A percentile compares a stretch with the other conserved stretches of the same genome.
phyloP scores from a whole-genome alignment of 2,113 vertebrate species.

The Pteruthius melanotis region DNA sequence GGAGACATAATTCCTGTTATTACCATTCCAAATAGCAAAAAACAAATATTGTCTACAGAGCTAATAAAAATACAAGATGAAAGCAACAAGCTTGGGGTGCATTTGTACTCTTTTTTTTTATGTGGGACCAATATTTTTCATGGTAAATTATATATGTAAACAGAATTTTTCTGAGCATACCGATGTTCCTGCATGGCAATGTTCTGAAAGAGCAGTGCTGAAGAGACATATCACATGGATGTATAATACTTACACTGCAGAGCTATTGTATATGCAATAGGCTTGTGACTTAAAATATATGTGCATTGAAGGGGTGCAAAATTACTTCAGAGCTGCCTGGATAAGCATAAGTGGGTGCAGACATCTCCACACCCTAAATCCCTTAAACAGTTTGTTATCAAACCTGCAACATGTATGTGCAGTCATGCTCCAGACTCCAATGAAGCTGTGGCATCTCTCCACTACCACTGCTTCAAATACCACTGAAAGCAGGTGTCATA shows the following conservation, averaged over 20 bases:
- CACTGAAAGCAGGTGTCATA: not conserved
- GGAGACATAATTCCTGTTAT: conserved; percentile 42
- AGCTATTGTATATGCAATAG: not conserved
- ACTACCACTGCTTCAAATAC: not conserved
- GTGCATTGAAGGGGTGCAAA: not conserved
- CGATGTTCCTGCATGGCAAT: not conserved
- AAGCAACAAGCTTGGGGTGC: not conserved
- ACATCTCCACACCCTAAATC: not conserved
- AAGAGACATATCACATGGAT: not conserved
- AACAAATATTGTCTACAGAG: conserved; percentile 1
- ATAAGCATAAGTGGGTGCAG: not conserved
- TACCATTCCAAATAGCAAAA: conserved; percentile 24
- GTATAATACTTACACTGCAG: not conserved
- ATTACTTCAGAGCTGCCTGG: not conserved
- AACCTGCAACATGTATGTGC: not conserved
- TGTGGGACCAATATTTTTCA: not conserved
- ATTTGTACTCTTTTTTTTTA: not conserved
- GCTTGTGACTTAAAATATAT: not conserved
- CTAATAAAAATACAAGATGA: not conserved
- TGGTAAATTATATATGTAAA: not conserved
- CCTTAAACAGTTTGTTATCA: not conserved
- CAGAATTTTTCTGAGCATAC: not conserved
- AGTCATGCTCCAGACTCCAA: not conserved
- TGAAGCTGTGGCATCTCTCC: not conserved
- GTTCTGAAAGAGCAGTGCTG: not conserved